Evolutionary conservation across 2,113 vertebrate genomes (phyloP).

Genomic region (Chamaetylas fuelleborni): DNA sequence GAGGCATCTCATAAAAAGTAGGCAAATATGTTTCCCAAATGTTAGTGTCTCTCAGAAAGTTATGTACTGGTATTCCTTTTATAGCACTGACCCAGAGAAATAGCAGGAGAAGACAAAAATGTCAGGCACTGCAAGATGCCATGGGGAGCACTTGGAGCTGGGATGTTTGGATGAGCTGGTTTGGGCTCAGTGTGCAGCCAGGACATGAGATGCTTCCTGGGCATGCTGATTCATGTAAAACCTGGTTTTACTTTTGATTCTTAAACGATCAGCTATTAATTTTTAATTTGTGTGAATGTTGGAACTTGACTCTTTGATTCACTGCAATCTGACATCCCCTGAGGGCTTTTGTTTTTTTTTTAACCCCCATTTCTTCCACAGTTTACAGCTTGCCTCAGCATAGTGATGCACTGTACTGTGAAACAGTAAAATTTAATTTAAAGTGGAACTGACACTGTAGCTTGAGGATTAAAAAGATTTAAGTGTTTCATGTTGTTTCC

Average conservation of each 20-base stretch:
- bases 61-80: not conserved
- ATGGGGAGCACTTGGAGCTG: not conserved
- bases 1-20: not conserved
- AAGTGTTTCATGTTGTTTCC: not conserved
- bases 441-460: not conserved
- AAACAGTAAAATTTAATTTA: not conserved
- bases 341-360: not conserved
- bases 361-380: not conserved
- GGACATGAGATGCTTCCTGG: not conserved
- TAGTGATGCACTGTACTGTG: not conserved
- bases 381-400: not conserved
- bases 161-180: accelerated
- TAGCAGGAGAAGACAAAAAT: not conserved
- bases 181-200: not conserved
- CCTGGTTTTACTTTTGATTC: not conserved
- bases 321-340: not conserved
- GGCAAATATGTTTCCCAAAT: not conserved
- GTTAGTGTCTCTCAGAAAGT: not conserved
- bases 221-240: not conserved
- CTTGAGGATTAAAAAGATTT: not conserved
- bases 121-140: not conserved
- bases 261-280: not conserved
- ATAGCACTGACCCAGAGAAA: not conserved
- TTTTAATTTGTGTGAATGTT: not conserved
- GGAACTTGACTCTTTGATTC: not conserved